Base-by-base conservation (phyloP, 2,113 vertebrate genomes). In the Marmota flaviventris region DNA sequence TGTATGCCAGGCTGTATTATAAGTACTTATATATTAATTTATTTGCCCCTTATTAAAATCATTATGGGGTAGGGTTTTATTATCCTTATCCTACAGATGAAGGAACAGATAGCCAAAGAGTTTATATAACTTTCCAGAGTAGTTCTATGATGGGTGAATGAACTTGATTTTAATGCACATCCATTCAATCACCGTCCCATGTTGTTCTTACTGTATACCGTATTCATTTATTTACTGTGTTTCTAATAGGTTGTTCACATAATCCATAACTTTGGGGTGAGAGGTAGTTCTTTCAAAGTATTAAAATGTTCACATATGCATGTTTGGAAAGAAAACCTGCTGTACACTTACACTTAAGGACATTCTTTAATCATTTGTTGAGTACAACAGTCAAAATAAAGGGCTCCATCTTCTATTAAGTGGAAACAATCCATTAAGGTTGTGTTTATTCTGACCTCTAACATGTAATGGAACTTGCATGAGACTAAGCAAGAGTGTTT, bases 281-380 rank as follows among this genome's bases (percentile, higher is more conserved):
- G 53, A 89, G 65, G 29, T 69, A 67, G 61, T 11, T 79, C 63
- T 87, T 92, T 32, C 32, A 88, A 87, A 89, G 7, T 76, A 32
- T 86, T 87, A 78, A 87, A 93, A 76, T 76, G 39, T 96, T 92
- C 42, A 86, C 61, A 45, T 73, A 77, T 69, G 56, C 18, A 18
- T 89, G 39, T 94, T 97, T 97, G 78, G 85, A 94, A 96, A 85
- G 58, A 93, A 97, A 86, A 73, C 53, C 75, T 87, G 39, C 75
- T 92, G 24, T 63, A 34, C 45, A 95, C 72, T 96, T 92, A 94
- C 7, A 91, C 85, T 97, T 92, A 79, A 93, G 61, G 70, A 72
- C n/a, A 89, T 89, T 96, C 65, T 85, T 94, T 89, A 95, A 93
- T 96, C 61, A 96, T 95, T 89, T 97, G 93, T 93, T 96, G 83